phyloP scores from a whole-genome alignment of 2,888 invertebrate species.

The Entomobrya proxima region DNA sequence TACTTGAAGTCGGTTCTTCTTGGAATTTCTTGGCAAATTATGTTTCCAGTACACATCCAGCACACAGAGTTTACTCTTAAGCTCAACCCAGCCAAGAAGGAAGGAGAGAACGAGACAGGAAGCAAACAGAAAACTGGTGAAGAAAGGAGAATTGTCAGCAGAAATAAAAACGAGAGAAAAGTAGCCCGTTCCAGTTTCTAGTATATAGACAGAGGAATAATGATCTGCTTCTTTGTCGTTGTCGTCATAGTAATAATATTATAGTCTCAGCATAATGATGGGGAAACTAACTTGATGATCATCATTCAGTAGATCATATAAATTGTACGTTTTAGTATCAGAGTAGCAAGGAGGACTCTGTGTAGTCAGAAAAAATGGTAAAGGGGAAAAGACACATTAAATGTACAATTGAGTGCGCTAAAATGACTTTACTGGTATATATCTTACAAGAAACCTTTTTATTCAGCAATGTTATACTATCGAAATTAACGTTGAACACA shows the following conservation, averaged over 20 bases:
- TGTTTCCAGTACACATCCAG: background rate
- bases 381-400: constrained; percentile 41
- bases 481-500: no score
- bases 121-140: constrained; percentile 22
- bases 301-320: constrained; percentile 10
- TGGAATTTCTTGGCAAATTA: background rate
- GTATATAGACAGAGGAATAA: background rate
- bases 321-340: background rate
- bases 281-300: constrained; percentile 42
- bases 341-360: background rate
- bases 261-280: constrained; percentile 39
- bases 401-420: constrained; percentile 44
- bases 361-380: background rate
- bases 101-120: background rate
- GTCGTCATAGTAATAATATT: constrained; percentile 18
- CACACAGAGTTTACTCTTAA: constrained; percentile 52
- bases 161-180: background rate
- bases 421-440: constrained; percentile 31
- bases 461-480: no score
- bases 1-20: background rate
- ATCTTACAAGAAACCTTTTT: no score
- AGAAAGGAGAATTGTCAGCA: constrained; percentile 48
- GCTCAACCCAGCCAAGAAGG: constrained; percentile 38
- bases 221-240: background rate
- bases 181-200: background rate